These are phyloP conservation scores for Aptenodytes forsteri DNA, from an alignment of 2,113 vertebrate genomes.

Conservation along the genomic window DNA sequence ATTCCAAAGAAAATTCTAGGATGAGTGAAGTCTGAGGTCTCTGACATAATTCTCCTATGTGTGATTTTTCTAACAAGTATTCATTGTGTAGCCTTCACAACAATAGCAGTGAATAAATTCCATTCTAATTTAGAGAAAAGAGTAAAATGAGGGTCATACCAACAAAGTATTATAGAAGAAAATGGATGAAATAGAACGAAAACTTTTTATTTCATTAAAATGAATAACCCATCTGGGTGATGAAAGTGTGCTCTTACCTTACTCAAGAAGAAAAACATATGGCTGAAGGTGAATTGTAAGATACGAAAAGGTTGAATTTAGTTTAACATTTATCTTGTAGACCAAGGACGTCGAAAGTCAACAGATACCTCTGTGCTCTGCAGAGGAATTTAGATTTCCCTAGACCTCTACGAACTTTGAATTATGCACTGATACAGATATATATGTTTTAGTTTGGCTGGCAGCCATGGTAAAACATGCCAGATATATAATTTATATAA, in stretches of 20 bases:
- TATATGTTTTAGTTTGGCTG: background rate
- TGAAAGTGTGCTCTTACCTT: background rate
- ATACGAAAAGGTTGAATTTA: background rate
- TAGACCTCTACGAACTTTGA: background rate
- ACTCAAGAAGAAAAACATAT: background rate
- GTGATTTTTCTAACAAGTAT: background rate
- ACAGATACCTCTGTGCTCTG: background rate
- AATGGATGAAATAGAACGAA: background rate
- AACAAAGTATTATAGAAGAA: background rate
- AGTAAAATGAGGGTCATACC: background rate
- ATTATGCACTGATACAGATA: background rate
- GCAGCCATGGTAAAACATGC: background rate
- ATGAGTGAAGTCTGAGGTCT: background rate
- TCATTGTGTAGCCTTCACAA: background rate
- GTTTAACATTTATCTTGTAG: background rate
- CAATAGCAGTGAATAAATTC: background rate
- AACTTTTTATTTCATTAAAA: background rate
- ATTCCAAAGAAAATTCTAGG: background rate
- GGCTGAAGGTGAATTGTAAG: background rate
- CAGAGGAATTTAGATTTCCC: background rate
- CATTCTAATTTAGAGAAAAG: background rate
- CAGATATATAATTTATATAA: background rate
- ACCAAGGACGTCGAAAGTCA: background rate
- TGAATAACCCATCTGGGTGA: background rate
- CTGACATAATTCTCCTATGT: background rate